Percentiles rank a stretch among this genome's conserved stretches.
Conservation (phyloP, 2,888 invertebrate species). For the Lithodes maja region DNA sequence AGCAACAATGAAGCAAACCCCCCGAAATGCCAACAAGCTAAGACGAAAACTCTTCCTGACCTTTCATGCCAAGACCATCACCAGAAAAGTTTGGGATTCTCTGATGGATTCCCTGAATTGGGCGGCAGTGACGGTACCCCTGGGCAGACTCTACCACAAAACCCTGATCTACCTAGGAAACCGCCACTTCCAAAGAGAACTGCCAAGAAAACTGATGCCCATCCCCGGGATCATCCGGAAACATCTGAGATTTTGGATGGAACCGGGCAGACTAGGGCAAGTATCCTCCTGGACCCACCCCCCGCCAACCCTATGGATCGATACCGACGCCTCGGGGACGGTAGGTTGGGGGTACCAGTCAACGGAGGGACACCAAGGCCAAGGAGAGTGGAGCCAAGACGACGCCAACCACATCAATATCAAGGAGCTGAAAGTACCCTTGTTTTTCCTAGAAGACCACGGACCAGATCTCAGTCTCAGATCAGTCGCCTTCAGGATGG, state of each 20-base stretch:
- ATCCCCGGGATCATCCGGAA: not conserved
- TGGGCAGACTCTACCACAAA: not conserved
- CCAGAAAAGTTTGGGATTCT: not conserved
- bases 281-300: not conserved
- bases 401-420: not conserved
- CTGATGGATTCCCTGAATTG: not conserved
- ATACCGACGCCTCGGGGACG: not conserved
- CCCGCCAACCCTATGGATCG: not conserved
- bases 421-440: not conserved
- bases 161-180: not conserved
- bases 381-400: not conserved
- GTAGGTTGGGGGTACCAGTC: not conserved
- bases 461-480: not conserved
- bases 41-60: not conserved
- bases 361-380: not conserved
- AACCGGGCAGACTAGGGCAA: not conserved
- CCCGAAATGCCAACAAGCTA: not conserved
- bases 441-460: not conserved
- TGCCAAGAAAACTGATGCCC: not conserved
- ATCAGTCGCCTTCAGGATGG: not conserved
- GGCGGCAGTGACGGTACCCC: not conserved
- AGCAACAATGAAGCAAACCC: not conserved
- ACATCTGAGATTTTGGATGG: not conserved
- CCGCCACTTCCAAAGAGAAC: not conserved
- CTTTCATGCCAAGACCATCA: not conserved